Evolutionary conservation across 2,888 invertebrate genomes (phyloP).

Genomic region (Tholera decimalis): DNA sequence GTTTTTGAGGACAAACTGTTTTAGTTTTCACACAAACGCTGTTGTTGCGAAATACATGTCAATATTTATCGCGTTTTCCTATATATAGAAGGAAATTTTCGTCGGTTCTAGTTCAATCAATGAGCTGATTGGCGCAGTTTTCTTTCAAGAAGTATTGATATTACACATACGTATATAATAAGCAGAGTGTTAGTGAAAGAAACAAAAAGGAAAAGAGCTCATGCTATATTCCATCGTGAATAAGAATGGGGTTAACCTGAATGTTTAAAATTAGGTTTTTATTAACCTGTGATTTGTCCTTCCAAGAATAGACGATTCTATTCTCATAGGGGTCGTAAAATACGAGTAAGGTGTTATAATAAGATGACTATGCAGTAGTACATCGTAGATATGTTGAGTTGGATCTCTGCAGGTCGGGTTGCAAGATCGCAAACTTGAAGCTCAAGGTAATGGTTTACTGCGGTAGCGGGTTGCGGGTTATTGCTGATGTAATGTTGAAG

Average conservation of each 20-base stretch:
- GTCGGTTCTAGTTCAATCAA: neutral
- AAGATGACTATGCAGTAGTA: slow-evolving; percentile 26
- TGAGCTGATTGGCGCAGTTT: neutral
- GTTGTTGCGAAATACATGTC: slow-evolving; percentile 13
- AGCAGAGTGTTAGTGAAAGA: neutral
- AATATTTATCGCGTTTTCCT: slow-evolving; percentile 2
- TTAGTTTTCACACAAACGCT: slow-evolving; percentile 18
- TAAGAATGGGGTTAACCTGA: neutral
- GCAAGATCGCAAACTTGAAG: slow-evolving; percentile 2
- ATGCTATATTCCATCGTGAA: neutral
- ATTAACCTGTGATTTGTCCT: slow-evolving; percentile 19
- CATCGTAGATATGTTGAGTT: slow-evolving; percentile 1
- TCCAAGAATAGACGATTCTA: slow-evolving; percentile 24
- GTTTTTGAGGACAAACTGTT: slow-evolving; percentile 36
- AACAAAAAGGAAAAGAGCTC: neutral
- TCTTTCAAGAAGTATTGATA: neutral
- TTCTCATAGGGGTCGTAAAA: slow-evolving; percentile 15
- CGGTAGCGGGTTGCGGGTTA: too few species aligned
- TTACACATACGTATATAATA: neutral
- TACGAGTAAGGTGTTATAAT: slow-evolving; percentile 27
- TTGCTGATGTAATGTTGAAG: too few species aligned
- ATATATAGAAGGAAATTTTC: too few species aligned
- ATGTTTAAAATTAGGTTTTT: slow-evolving; percentile 15
- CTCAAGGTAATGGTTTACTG: too few species aligned
- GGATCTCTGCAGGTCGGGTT: slow-evolving; percentile 15